A percentile compares a stretch with the other conserved stretches of the same genome.
Evolutionary conservation across 2,888 invertebrate species (phyloP).

Genomic region (Eutolmus rufibarbis): DNA sequence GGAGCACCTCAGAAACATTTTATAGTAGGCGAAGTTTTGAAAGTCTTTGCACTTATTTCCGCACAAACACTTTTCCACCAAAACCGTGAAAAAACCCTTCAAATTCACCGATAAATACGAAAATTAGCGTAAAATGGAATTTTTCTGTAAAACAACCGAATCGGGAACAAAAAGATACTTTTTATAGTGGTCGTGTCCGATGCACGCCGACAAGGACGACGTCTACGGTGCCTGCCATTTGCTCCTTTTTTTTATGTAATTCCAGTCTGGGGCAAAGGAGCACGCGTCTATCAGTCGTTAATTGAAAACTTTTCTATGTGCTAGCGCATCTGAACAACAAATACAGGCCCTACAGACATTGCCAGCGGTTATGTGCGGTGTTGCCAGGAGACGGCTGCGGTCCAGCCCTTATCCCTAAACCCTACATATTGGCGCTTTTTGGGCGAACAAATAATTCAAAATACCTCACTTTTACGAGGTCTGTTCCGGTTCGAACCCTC

Average conservation of each 20-base stretch:
- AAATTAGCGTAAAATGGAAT: background rate
- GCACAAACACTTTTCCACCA: background rate
- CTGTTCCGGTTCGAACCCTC: background rate
- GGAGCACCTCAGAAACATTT: background rate
- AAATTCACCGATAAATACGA: background rate
- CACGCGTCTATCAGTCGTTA: conserved; percentile 45
- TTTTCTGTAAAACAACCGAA: conserved; percentile 1
- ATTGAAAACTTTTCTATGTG: conserved; percentile 41
- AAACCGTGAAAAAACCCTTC: background rate
- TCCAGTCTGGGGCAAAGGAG: conserved; percentile 31
- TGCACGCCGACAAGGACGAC: conserved; percentile 30
- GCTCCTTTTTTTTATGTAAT: conserved; percentile 36
- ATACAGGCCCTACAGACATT: background rate
- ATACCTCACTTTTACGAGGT: background rate
- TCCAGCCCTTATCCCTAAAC: background rate
- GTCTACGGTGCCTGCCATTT: conserved; percentile 29
- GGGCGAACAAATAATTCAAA: background rate
- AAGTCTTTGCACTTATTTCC: background rate
- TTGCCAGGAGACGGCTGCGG: background rate
- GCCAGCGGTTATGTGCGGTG: background rate
- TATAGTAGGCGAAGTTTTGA: background rate
- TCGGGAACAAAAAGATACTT: conserved; percentile 10
- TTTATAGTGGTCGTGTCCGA: background rate
- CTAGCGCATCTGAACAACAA: conserved; percentile 6
- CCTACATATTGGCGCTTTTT: background rate